Evolutionary conservation across 2,113 vertebrate species (phyloP), one percentile per base, ranked within the genome.

Genomic region (Myotis brandtii): DNA sequence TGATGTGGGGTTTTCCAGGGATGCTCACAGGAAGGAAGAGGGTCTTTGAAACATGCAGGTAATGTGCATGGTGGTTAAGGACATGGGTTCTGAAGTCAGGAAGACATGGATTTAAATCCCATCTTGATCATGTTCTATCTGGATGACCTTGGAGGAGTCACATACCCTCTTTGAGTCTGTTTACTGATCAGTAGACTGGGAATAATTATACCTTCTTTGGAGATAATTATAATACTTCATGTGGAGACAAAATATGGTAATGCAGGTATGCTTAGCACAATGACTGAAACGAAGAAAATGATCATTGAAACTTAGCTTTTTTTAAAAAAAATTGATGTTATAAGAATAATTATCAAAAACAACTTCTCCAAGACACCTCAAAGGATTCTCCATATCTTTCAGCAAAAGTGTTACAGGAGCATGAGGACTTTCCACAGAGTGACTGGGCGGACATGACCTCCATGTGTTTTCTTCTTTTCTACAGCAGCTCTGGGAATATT

Each of bases 381-480:
- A 93, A 75, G 86, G 91, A 76, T 72, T 83, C 86, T 96, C 79
- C 30, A 48, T 90, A 91, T 95, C 82, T 95, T 37, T 86, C 75
- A 96, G 46, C 30, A 67, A 86, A 96, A 64, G 62, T 95, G 50
- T 62, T 96, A 79, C 85, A 69, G 32, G 9, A 79, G 12, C 14
- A 16, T 34, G 8, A 69, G 43, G 40, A 54, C 6, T 64, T 2
- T 89, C 20, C 73, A 17, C 1, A 32, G 3, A 62, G 54, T 72
- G 16, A 34, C 40, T 69, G 30, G 13, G n/a, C 37, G 23, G 30
- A 56, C 48, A 23, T 70, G 59, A 52, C 59, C 4, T 27, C 69
- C 6, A 16, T 32, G 13, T 25, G n/a, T 67, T 73, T 37, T 37
- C 27, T 7, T 4, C 30, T 50, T 77, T 76, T 50, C 59, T 9